These are phyloP conservation scores for Rhagoletis pomonella DNA, from an alignment of 1,140 invertebrate genomes.

Conservation along the genomic window DNA sequence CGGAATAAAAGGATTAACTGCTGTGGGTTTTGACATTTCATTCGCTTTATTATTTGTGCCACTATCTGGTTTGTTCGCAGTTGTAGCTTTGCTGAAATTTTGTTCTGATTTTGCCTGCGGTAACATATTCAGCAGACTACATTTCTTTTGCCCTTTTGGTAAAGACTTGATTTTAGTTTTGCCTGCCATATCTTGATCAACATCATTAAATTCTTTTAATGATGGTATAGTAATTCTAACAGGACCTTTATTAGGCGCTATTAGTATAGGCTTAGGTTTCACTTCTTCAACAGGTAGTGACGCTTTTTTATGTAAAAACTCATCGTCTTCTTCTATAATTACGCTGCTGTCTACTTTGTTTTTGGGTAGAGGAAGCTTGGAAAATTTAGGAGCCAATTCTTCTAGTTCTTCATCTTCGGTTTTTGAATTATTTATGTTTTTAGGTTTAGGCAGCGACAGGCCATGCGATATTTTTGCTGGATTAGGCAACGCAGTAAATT, in stretches of 20 bases:
- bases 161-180: conserved; percentile 65
- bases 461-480: conserved; percentile 17
- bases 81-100: conserved; percentile 65
- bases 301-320: conserved; percentile 78
- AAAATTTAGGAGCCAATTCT: conserved; percentile 61
- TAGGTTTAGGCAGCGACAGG: conserved; percentile 63
- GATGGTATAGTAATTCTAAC: conserved; percentile 73
- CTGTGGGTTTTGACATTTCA: neutral
- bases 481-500: conserved; percentile 2
- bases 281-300: conserved; percentile 54
- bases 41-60: neutral
- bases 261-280: conserved; percentile 58
- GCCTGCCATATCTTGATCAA: conserved; percentile 71
- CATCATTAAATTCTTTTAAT: conserved; percentile 76
- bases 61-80: neutral
- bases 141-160: conserved; percentile 66
- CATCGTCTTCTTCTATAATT: conserved; percentile 76
- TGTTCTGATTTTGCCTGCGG: conserved; percentile 76
- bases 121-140: conserved; percentile 76
- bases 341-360: conserved; percentile 8
- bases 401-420: conserved; percentile 53
- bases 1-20: conserved; percentile 62
- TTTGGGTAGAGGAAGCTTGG: conserved; percentile 66
- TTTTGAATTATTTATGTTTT: conserved; percentile 54
- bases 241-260: conserved; percentile 59